phyloP scores from a whole-genome alignment of 2,797 vertebrate genomes.

The Halcyon leucocephala region DNA sequence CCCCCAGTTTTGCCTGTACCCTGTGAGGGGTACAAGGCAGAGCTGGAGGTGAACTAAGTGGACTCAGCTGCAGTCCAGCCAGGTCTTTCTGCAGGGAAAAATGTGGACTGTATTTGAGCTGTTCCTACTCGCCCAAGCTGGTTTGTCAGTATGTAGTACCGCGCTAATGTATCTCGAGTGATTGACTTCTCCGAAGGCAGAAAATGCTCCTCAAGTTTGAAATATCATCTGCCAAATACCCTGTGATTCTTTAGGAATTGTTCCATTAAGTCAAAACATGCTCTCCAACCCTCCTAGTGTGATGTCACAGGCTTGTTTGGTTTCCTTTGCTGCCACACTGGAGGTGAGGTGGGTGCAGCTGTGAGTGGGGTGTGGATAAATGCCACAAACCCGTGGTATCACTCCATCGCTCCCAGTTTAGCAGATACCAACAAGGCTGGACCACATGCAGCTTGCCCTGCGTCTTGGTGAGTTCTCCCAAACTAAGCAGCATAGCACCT shows the following conservation, averaged over 20 bases:
- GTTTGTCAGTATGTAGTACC: neutral
- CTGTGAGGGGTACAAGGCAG: neutral
- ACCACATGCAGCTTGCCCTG: neutral
- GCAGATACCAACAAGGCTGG: neutral
- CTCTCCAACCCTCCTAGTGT: fast-evolving
- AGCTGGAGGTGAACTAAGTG: neutral
- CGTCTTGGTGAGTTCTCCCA: neutral
- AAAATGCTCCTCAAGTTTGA: neutral
- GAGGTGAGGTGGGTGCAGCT: neutral
- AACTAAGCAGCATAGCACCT: neutral
- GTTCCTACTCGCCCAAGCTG: neutral
- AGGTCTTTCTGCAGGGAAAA: neutral
- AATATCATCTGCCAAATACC: neutral
- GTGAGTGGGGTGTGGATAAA: neutral
- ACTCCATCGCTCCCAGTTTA: fast-evolving
- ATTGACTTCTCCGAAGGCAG: neutral
- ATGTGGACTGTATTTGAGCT: fast-evolving
- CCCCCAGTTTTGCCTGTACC: neutral
- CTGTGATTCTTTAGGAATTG: neutral
- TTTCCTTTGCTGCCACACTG: neutral
- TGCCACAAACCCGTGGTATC: fast-evolving
- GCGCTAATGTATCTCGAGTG: fast-evolving
- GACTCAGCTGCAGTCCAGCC: neutral
- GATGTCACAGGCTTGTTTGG: neutral
- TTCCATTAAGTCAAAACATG: neutral